These are phyloP conservation scores for Spheniscus mendiculus DNA, from an alignment of 2,113 vertebrate genomes.

Conservation along the genomic window DNA sequence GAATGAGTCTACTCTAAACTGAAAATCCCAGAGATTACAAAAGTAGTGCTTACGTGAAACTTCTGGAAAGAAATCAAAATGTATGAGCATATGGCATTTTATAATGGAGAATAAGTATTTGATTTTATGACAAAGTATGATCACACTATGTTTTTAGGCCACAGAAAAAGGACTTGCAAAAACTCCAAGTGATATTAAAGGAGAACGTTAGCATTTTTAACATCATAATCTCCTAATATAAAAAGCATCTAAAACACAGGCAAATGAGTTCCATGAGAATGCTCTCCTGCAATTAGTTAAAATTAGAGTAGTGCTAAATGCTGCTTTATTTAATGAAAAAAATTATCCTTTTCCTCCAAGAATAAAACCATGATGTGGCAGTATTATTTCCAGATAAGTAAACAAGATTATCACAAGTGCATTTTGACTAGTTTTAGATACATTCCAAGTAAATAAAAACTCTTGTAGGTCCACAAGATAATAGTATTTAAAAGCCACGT, in stretches of 20 bases:
- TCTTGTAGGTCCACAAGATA: not conserved
- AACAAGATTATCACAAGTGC: not conserved
- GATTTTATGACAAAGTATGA: not conserved
- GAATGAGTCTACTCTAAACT: not conserved
- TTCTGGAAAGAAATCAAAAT: not conserved
- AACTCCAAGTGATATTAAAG: not conserved
- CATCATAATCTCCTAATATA: not conserved
- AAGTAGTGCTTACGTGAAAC: rapidly evolving
- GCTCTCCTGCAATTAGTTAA: not conserved
- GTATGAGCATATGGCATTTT: not conserved
- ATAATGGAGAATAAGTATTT: not conserved
- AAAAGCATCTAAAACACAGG: not conserved
- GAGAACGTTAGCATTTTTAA: not conserved
- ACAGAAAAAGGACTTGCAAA: not conserved
- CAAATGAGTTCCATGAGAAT: not conserved
- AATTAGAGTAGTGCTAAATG: not conserved
- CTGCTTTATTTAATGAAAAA: not conserved
- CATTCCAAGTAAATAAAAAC: not conserved
- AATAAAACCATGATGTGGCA: not conserved
- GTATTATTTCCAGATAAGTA: not conserved
- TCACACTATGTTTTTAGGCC: not conserved
- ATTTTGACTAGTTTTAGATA: not conserved
- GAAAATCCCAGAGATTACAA: not conserved
- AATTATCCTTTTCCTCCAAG: not conserved
- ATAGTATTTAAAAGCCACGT: not conserved